phyloP scores from a whole-genome alignment of 2,888 invertebrate genomes.

The Dasypolia templi region DNA sequence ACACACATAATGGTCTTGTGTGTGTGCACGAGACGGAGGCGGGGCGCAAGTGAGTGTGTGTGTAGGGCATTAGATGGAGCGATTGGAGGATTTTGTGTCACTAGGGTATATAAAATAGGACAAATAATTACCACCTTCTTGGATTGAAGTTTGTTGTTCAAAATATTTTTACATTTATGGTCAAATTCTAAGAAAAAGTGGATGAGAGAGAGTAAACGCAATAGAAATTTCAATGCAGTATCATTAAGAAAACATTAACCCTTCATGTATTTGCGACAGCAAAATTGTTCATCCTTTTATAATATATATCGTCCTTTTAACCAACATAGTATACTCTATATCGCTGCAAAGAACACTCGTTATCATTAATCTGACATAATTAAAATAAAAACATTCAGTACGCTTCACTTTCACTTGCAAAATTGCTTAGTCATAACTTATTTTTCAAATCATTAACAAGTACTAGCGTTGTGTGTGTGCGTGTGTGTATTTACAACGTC shows the following conservation, averaged over 20 bases:
- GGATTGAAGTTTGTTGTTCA: background rate
- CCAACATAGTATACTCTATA: background rate
- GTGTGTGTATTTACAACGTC: slow-evolving; percentile 62
- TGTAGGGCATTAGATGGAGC: slow-evolving; percentile 32
- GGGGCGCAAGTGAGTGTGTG: slow-evolving; percentile 30
- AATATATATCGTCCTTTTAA: background rate
- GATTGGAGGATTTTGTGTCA: slow-evolving; percentile 40
- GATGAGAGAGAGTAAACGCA: too few species aligned
- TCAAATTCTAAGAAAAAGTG: background rate
- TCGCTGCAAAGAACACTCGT: background rate
- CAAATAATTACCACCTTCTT: background rate
- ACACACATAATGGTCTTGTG: slow-evolving; percentile 9
- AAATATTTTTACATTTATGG: background rate
- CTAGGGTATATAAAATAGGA: slow-evolving; percentile 11
- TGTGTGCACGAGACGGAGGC: slow-evolving; percentile 41
- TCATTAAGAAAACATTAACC: background rate
- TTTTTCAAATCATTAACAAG: slow-evolving; percentile 68
- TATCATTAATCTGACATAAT: slow-evolving; percentile 29
- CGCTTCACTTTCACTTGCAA: slow-evolving; percentile 63
- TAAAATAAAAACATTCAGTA: slow-evolving; percentile 36
- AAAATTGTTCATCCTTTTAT: background rate
- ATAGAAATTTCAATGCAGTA: background rate
- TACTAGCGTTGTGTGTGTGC: slow-evolving; percentile 47
- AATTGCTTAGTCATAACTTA: slow-evolving; percentile 67
- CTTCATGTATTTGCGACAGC: background rate